Evolutionary conservation across 2,113 vertebrate genomes (phyloP).

Genomic region (Heptranchias perlo): DNA sequence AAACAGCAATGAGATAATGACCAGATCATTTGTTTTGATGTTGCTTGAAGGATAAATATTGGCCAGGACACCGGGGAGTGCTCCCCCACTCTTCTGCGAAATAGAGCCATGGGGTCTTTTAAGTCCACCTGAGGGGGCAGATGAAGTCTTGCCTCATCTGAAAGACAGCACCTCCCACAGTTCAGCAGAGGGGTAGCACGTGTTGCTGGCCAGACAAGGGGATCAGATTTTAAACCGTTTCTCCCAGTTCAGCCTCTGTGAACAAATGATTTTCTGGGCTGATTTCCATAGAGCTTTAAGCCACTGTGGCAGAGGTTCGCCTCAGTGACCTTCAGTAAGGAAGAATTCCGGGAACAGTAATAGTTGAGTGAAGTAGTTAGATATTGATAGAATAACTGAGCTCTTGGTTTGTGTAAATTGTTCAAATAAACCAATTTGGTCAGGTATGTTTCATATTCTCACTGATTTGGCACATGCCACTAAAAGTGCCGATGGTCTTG

Average conservation of each 20-base stretch:
- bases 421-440: neutral
- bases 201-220: neutral
- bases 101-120: neutral
- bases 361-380: neutral
- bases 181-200: neutral
- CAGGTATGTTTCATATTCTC: neutral
- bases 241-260: neutral
- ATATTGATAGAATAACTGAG: neutral
- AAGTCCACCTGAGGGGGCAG: neutral
- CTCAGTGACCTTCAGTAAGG: neutral
- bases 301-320: too few relatives aligned
- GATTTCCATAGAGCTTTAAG: neutral
- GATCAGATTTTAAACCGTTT: neutral
- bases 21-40: neutral
- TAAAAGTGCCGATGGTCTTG: neutral
- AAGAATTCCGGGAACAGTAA: neutral
- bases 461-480: neutral
- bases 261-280: constrained; percentile 2
- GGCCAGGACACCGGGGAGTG: neutral
- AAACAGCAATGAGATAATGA: neutral
- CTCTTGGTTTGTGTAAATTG: neutral
- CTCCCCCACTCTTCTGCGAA: neutral
- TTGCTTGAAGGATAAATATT: neutral
- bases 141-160: neutral
- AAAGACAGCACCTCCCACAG: neutral